Conservation (phyloP, 2,113 vertebrate species). For the Gnathonemus longibarbis region DNA sequence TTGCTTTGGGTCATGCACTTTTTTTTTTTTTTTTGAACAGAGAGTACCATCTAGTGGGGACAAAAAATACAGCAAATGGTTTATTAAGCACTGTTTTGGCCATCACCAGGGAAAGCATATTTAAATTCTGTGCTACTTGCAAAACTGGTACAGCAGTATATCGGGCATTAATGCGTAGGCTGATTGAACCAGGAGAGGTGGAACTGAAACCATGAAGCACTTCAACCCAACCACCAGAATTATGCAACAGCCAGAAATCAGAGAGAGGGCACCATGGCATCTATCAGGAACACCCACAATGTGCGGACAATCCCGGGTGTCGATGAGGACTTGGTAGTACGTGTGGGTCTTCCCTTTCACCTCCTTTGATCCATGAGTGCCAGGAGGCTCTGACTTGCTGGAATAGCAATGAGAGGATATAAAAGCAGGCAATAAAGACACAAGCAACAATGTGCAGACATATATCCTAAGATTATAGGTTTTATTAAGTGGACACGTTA, state of each 20-base stretch:
- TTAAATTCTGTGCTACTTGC: background rate
- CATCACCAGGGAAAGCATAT: background rate
- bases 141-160: background rate
- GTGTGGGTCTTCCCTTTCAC: conserved; percentile 90
- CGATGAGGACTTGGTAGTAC: conserved; percentile 92
- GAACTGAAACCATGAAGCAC: background rate
- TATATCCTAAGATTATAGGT: background rate
- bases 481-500: background rate
- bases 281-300: conserved; percentile 68
- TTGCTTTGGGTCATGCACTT: background rate
- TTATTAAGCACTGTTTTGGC: background rate
- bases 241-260: background rate
- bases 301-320: conserved; percentile 79
- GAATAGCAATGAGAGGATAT: background rate
- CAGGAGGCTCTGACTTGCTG: conserved; percentile 61
- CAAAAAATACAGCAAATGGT: background rate
- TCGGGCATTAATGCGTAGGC: background rate
- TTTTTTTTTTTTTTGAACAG: background rate
- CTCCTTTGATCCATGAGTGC: conserved; percentile 75
- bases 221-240: background rate
- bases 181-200: background rate
- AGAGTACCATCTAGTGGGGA: background rate
- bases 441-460: background rate
- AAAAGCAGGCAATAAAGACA: background rate
- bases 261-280: background rate